phyloP scores from a whole-genome alignment of 2,797 vertebrate species.

The Lithobates pipiens region DNA sequence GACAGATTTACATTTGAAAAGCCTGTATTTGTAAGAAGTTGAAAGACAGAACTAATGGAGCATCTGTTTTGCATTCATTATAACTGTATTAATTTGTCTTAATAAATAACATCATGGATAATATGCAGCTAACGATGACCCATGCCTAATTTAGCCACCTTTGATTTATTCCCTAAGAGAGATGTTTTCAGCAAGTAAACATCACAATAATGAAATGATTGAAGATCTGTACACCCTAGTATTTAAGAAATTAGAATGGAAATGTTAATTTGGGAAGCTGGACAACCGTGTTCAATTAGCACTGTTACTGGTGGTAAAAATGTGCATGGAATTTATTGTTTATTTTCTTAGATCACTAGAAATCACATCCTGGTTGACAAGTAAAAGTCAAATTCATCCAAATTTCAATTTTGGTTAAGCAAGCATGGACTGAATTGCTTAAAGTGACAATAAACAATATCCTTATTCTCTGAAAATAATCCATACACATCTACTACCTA shows the following conservation, averaged over 20 bases:
- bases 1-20: conserved; percentile 62
- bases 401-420: not conserved
- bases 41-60: conserved; percentile 54
- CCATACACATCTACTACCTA: too few species aligned
- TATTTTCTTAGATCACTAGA: not conserved
- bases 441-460: too few species aligned
- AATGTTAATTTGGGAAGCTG: conserved; percentile 29
- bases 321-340: not conserved
- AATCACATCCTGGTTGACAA: not conserved
- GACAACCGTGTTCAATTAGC: conserved; percentile 34
- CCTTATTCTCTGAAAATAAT: too few species aligned
- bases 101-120: conserved; percentile 62
- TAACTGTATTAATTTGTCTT: conserved; percentile 59
- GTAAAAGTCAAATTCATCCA: not conserved
- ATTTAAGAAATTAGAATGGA: conserved; percentile 47
- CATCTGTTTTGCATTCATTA: conserved; percentile 60
- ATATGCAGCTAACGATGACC: conserved; percentile 53
- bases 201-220: conserved; percentile 56
- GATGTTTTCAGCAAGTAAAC: conserved; percentile 54
- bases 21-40: conserved; percentile 52
- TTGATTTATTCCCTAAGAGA: conserved; percentile 57
- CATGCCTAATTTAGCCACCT: conserved; percentile 53
- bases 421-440: too few species aligned
- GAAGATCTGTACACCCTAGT: conserved; percentile 34
- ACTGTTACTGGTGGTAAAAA: conserved; percentile 12